A percentile compares a stretch with the other conserved stretches of the same genome.
These are phyloP conservation scores for Ondatra zibethicus DNA, from an alignment of 2,113 vertebrate genomes.

Conservation along the genomic window DNA sequence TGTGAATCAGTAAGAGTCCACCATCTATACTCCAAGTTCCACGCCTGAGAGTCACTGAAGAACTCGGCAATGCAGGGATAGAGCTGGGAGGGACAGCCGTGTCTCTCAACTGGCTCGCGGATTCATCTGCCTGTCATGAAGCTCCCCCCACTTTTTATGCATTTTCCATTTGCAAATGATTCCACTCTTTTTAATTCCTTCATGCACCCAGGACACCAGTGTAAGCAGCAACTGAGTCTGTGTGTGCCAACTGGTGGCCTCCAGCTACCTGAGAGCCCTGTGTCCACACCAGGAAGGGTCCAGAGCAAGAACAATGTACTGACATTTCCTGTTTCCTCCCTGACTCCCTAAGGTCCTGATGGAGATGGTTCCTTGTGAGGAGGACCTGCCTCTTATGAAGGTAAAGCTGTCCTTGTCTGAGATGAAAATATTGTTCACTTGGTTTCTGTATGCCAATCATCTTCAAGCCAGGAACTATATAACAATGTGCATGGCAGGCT, in stretches of 20 bases:
- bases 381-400: background rate
- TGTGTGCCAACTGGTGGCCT: too few species aligned
- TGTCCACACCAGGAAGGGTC: background rate
- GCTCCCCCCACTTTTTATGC: too few species aligned
- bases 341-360: background rate
- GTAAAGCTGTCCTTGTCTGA: background rate
- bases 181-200: background rate
- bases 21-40: background rate
- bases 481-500: too few species aligned
- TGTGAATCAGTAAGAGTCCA: background rate
- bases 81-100: too few species aligned
- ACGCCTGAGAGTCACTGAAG: background rate
- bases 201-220: background rate
- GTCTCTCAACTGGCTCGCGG: background rate
- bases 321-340: background rate
- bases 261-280: background rate
- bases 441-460: background rate
- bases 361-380: background rate
- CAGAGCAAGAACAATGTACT: background rate
- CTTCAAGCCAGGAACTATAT: background rate
- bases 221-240: too few species aligned
- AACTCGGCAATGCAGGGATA: background rate
- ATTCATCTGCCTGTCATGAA: background rate
- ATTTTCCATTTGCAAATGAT: background rate
- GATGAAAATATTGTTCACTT: too few species aligned